Evolutionary conservation across 1,140 invertebrate genomes (phyloP).

Genomic region (Achatina immaculata): DNA sequence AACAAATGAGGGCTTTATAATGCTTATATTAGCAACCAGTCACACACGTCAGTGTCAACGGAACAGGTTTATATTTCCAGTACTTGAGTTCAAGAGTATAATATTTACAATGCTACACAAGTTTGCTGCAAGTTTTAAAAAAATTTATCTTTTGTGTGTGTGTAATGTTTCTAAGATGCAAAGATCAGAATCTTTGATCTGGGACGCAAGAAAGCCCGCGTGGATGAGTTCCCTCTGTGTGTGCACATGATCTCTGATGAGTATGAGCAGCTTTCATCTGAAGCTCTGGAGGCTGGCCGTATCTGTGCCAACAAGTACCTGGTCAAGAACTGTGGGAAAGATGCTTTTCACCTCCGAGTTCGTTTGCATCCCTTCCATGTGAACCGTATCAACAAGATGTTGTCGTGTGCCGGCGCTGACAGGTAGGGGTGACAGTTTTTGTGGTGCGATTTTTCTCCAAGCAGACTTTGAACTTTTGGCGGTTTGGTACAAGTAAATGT

Average conservation of each 20-base stretch:
- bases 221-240: constrained; percentile 98
- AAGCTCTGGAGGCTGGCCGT: constrained; percentile 96
- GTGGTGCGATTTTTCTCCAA: no score
- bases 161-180: constrained; percentile 77
- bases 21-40: no score
- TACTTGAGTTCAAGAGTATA: no score
- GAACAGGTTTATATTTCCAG: no score
- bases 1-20: no score
- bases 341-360: constrained; percentile 99
- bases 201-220: constrained; percentile 96
- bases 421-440: constrained; percentile 77
- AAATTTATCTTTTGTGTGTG: constrained; percentile 85
- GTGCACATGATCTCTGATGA: constrained; percentile 99
- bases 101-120: no score
- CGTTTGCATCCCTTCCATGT: constrained; percentile 99
- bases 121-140: no score
- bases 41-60: no score
- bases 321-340: constrained; percentile 90
- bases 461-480: no score
- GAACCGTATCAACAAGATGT: constrained; percentile 99
- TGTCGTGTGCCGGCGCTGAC: constrained; percentile 99
- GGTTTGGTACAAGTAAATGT: no score
- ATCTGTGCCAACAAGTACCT: constrained; percentile 99
- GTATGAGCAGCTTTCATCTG: constrained; percentile 98
- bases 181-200: constrained; percentile 99